Evolutionary conservation across 1,140 invertebrate species (phyloP), one percentile per base, ranked within the genome.

Genomic region (Sesamia nonagrioides): DNA sequence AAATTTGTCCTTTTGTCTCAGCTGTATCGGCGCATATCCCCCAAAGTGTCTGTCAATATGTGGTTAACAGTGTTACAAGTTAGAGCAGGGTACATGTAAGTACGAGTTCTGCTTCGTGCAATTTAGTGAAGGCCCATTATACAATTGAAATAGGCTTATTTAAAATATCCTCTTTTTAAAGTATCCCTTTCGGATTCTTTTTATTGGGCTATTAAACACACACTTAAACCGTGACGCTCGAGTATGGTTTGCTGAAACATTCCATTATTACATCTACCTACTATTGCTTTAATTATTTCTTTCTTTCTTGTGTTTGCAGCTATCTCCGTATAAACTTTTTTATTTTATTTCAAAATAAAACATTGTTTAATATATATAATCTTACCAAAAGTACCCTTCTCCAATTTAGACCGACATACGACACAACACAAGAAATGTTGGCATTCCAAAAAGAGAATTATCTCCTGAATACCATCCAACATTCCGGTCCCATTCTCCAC

Each of bases 1-100:
- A 88, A 87, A 88, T 88, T 89, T 88, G 86, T 86, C 81, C 87
- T 84, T 88, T 87, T 86, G 88, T 88, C 79, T 87, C 72, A 75
- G 82, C 80, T 83, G 63, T 81, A 84, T 84, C 82, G 72, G 58
- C 33, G 54, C 76, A 52, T 60, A 80, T 78, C 63, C 76, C 72
- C 37, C 18, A 58, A 74, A 74, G 40, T 74, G 71, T 74, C 58
- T 87, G 79, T 85, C 79, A 85, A 84, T 85, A 83, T 81, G 77
- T 79, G 79, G 79, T 81, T 82, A 73, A 18, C 54, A 58, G 37
- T 74, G 52, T 72, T 37, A 71, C 68, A 54, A 71, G 45, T 71
- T 54, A 17, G 33, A 52, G 33, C 27, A 8, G 27, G 11, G 21
- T 17, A 17, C 21, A 33, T 35, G 18, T 27, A 27, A 69, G 42